Base-by-base conservation (phyloP, 2,113 vertebrate species). In the Nesospiza acunhae region DNA sequence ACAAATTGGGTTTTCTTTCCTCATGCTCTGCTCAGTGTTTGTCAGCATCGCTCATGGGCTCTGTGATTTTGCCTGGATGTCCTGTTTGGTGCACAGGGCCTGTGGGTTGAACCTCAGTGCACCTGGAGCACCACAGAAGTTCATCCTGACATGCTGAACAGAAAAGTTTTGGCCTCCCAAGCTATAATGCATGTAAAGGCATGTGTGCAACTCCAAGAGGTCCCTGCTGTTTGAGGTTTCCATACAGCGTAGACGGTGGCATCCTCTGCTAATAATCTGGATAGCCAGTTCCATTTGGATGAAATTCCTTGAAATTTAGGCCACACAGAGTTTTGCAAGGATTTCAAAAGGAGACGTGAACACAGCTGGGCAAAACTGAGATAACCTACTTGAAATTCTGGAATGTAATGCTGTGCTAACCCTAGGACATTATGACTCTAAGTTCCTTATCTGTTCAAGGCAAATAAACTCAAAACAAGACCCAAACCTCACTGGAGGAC, bases 1-100 rank as follows among this genome's bases (percentile, higher is more conserved):
- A 85, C 42, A 93, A 69, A 86, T 2, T 63, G 47, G 31, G 30
- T 92, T 94, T 97, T 41, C 78, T 87, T 79, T 62, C 19, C 18
- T 55, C 1, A 0, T 56, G 19, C 18, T 63, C 68, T 35, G 33
- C n/a, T 89, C 42, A 5, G n/a, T 10, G 42, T 26, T 77, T 47
- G 14, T 52, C 53, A 49, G 31, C 58, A 39, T 77, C 3, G 0
- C 53, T 84, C 35, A 41, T 0, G 0, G 49, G 49, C 31, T 84
- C 52, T 9, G 5, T 24, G 53, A 19, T 10, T 1, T 62, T 82
- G 31, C 52, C 68, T 46, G 19, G 9, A n/a, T 50, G 33, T 47
- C 56, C 73, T 23, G 6, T 47, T 59, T 15, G 63, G 19, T 73
- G 58, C 10, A 7, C 3, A 24, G 44, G 35, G 22, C 23, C 50